These are phyloP conservation scores for Galbula dea DNA, from an alignment of 2,113 vertebrate genomes.

Conservation along the genomic window DNA sequence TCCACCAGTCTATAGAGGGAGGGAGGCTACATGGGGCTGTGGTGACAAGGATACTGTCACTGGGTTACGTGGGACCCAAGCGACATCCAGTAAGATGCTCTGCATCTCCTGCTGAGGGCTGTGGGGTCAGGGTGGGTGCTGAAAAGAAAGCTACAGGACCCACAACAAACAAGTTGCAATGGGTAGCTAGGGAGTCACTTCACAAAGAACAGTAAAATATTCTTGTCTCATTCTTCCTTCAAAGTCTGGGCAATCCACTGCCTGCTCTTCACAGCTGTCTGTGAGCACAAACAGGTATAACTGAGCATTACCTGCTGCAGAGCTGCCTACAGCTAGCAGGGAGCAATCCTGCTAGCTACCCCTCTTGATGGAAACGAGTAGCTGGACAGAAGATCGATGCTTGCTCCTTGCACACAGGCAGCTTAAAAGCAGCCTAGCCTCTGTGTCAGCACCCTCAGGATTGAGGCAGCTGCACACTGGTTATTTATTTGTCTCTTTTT, in stretches of 20 bases:
- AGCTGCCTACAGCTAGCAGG: not conserved
- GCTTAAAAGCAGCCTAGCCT: not conserved
- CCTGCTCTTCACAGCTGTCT: not conserved
- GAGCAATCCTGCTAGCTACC: not conserved
- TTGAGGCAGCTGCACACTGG: not conserved
- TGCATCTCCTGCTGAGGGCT: not conserved
- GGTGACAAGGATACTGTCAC: not conserved
- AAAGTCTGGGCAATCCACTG: not conserved
- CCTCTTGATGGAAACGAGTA: not conserved
- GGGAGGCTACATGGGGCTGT: rapidly evolving
- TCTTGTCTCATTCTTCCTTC: not conserved
- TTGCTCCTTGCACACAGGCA: not conserved
- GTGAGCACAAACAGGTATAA: not conserved
- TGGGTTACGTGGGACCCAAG: too few relatives aligned
- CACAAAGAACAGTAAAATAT: not conserved
- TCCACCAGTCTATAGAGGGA: not conserved
- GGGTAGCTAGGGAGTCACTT: not conserved
- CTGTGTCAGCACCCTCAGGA: not conserved
- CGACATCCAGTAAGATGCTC: too few relatives aligned
- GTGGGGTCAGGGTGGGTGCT: not conserved
- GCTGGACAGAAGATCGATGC: conserved; percentile 17
- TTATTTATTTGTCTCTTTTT: not conserved
- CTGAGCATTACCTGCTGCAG: not conserved
- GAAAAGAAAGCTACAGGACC: not conserved
- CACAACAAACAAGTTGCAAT: not conserved